Evolutionary conservation across 2,888 invertebrate genomes (phyloP), one percentile per base, ranked within the genome.

Genomic region (Heliconius charithonia): DNA sequence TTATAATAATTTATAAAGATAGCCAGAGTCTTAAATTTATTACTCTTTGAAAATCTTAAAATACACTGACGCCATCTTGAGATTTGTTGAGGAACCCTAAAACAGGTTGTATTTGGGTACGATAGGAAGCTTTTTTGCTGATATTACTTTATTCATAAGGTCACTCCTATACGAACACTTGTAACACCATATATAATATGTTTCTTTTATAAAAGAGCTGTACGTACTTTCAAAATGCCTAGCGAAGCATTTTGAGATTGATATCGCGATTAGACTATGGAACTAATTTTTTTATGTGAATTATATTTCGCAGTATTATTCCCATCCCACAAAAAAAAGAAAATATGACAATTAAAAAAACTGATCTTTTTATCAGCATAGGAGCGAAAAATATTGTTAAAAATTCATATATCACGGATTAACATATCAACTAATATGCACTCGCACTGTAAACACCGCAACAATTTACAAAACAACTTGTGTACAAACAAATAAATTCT

Each of bases 401-500:
- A 25, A 69, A 3, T 41, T 25, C 69, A 69, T 45, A 69, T 6
- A 69, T 69, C 69, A 41, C 9, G 41, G 69, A 69, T 69, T 45
- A 69, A 69, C 69, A 69, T 71, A 56, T 71, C 71, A 32, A 59
- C 59, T 59, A 59, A 72, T 76, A 62, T 70, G n/a, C 62, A 62
- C 29, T 19, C 16, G 45, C 22, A 65, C 25, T 7, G 51, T 65
- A 56, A 51, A 77, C 25, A 77, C 63, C 37, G 73, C 29, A 74
- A 66, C 25, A 29, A 67, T 67, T 45, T 74, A 37, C 63, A 73
- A 29, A 37, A 37, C 32, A 59, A 37, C 66, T n/a, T 7, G 56
- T 41, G 73, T 67, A 74, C 73, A 78, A 19, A 73, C 4, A 29
- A n/a, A 74, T 78, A 78, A 78, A 73, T 78, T 78, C 41, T 73